phyloP scores from a whole-genome alignment of 2,888 invertebrate genomes.

The Caenorhabditis japonica region DNA sequence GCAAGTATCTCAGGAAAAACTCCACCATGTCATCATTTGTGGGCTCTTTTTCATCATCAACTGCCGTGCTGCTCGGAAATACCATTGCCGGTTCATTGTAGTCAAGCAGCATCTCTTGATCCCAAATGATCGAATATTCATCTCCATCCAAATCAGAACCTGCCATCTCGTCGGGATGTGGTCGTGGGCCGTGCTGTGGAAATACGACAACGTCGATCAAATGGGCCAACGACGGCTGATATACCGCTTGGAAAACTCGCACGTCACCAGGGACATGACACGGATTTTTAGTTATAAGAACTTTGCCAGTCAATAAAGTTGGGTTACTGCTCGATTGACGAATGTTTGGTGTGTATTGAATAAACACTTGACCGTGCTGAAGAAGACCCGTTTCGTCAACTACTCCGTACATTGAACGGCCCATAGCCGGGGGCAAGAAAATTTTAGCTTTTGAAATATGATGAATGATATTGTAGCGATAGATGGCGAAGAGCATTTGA shows the following conservation, averaged over 20 bases:
- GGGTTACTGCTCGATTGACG: conserved; percentile 52
- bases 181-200: conserved; percentile 77
- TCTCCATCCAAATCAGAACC: conserved; percentile 79
- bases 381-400: conserved; percentile 77
- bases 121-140: conserved; percentile 78
- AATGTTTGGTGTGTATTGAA: conserved; percentile 67
- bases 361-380: conserved; percentile 76
- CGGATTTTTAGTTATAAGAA: conserved; percentile 78
- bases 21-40: conserved; percentile 75
- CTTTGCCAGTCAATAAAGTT: conserved; percentile 54
- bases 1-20: conserved; percentile 77
- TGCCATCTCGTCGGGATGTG: conserved; percentile 79
- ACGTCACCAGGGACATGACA: conserved; percentile 79
- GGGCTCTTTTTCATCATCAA: conserved; percentile 56
- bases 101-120: conserved; percentile 72
- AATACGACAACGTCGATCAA: conserved; percentile 78
- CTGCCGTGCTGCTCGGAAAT: conserved; percentile 58
- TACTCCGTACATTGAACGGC: conserved; percentile 77
- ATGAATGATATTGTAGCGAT: conserved; percentile 66
- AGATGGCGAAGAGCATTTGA: conserved; percentile 67
- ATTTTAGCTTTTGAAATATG: conserved; percentile 66
- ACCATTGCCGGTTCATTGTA: conserved; percentile 70
- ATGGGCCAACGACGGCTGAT: conserved; percentile 67
- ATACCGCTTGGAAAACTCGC: conserved; percentile 73
- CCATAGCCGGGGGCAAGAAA: conserved; percentile 68